phyloP scores from a whole-genome alignment of 2,797 vertebrate genomes.

The Arremon aurantiirostris region DNA sequence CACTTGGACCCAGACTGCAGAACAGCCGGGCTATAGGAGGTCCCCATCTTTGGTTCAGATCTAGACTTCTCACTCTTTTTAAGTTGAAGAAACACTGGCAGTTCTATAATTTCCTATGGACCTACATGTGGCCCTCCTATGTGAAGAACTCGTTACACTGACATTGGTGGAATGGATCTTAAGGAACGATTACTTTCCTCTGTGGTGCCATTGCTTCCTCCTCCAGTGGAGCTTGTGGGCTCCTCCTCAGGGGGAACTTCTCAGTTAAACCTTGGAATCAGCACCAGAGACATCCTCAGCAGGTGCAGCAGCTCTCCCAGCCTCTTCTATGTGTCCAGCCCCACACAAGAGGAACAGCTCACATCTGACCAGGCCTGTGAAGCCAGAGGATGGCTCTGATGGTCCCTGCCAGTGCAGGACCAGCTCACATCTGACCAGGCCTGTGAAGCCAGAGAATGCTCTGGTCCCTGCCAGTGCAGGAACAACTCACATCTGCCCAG shows the following conservation, averaged over 20 bases:
- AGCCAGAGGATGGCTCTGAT: accelerated
- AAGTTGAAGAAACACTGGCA: not conserved
- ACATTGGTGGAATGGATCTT: not conserved
- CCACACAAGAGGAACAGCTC: accelerated
- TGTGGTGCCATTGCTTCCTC: not conserved
- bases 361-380: not conserved
- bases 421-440: not conserved
- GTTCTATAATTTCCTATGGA: not conserved
- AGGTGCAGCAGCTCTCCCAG: not conserved
- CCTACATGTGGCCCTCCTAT: not conserved
- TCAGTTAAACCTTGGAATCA: not conserved
- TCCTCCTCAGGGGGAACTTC: not conserved
- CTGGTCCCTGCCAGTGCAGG: not conserved
- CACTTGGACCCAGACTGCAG: not conserved
- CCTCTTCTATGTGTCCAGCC: not conserved
- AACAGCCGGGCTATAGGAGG: not conserved
- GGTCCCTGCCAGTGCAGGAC: not conserved
- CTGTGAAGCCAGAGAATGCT: not conserved
- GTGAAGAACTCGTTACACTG: not conserved
- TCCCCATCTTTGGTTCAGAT: not conserved
- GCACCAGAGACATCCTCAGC: not conserved
- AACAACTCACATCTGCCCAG: not conserved
- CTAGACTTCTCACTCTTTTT: not conserved
- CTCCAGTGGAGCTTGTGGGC: not conserved
- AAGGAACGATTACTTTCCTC: not conserved